Conservation (phyloP, 2,113 vertebrate species). For the Plotosus lineatus region DNA sequence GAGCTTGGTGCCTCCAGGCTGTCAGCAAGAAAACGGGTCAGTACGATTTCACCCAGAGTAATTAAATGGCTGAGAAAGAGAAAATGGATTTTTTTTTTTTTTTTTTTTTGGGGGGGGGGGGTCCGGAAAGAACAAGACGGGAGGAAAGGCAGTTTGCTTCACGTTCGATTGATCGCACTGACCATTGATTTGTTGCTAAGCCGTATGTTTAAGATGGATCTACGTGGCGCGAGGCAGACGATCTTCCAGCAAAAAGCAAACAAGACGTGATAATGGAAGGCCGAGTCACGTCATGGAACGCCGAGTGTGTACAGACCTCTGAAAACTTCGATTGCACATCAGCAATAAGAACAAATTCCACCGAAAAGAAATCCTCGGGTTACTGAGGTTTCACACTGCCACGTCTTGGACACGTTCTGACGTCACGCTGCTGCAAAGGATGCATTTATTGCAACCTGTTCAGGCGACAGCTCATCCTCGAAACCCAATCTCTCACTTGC, state of each 20-base stretch:
- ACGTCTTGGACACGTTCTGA: not conserved
- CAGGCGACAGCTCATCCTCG: too few species aligned
- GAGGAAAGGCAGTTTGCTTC: conserved; percentile 50
- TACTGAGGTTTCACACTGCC: not conserved
- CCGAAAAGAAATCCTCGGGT: not conserved
- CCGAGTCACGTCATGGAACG: conserved; percentile 34
- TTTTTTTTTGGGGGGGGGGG: too few species aligned
- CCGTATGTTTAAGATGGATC: conserved; percentile 64
- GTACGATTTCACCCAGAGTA: conserved; percentile 56
- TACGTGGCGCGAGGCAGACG: conserved; percentile 48
- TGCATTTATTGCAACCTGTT: too few species aligned
- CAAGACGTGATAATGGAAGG: conserved; percentile 49
- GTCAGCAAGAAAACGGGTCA: conserved; percentile 46
- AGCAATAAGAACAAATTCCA: conserved; percentile 25
- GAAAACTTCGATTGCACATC: conserved; percentile 12
- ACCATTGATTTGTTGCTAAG: conserved; percentile 64
- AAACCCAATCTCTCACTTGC: too few species aligned
- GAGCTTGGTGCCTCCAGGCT: conserved; percentile 27
- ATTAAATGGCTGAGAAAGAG: conserved; percentile 61
- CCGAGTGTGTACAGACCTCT: conserved; percentile 14
- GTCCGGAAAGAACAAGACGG: conserved; percentile 53
- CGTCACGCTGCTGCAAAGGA: not conserved
- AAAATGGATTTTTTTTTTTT: conserved; percentile 61
- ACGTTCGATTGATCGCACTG: conserved; percentile 56
- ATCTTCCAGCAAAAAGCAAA: conserved; percentile 57